Evolutionary conservation across 2,888 invertebrate species (phyloP).

Genomic region (Dasypolia templi): DNA sequence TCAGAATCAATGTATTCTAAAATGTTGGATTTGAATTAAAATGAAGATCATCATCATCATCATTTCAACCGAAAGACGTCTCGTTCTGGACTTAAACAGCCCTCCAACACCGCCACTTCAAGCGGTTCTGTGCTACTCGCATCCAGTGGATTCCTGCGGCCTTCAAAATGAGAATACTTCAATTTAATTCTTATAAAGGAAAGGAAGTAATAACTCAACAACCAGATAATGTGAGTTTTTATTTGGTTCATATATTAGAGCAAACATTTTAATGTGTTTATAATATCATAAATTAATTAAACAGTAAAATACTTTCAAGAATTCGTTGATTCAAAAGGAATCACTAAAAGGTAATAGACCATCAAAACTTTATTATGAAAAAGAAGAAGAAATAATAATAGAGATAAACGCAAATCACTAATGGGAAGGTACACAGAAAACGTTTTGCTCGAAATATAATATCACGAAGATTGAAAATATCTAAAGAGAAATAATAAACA

Average conservation of each 20-base stretch:
- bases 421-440: constrained; percentile 26
- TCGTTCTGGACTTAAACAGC: too few species aligned
- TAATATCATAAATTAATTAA: not conserved
- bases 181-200: not conserved
- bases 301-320: not conserved
- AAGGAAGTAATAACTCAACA: not conserved
- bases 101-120: too few species aligned
- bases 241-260: too few species aligned
- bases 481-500: constrained; percentile 13
- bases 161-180: too few species aligned
- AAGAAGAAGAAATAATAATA: constrained; percentile 7
- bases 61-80: too few species aligned
- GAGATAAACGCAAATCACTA: constrained; percentile 26
- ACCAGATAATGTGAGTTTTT: not conserved
- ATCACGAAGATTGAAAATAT: not conserved
- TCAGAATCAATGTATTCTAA: not conserved
- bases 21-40: not conserved
- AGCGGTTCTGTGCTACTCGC: too few species aligned
- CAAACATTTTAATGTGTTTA: not conserved
- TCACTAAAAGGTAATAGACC: not conserved
- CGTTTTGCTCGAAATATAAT: constrained; percentile 1
- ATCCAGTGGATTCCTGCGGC: too few species aligned
- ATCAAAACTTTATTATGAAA: not conserved
- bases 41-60: too few species aligned
- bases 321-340: not conserved